A percentile compares a stretch with the other conserved stretches of the same genome.
Conservation (phyloP, 2,113 vertebrate genomes). For the Actenoides lindsayi region DNA sequence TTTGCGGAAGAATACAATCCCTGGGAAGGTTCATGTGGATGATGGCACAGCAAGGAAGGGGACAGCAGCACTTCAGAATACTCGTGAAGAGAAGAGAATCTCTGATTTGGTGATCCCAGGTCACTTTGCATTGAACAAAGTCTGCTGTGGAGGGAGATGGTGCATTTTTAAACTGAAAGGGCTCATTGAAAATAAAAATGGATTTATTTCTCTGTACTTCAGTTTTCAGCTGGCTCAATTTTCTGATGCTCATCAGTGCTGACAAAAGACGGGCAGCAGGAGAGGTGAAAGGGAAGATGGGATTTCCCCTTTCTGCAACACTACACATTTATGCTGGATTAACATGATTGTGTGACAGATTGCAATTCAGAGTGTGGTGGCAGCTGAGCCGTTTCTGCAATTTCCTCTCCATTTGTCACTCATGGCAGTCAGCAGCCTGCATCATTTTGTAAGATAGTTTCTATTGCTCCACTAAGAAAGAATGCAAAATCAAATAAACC, state of each 20-base stretch:
- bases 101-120: slow-evolving; percentile 8
- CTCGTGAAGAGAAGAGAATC: neutral
- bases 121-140: neutral
- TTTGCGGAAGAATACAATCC: neutral
- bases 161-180: neutral
- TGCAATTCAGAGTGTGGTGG: neutral
- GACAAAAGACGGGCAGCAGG: slow-evolving; percentile 17
- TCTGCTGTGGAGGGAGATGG: neutral
- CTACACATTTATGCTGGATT: neutral
- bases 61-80: neutral
- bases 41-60: neutral
- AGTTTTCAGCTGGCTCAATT: slow-evolving; percentile 37
- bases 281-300: neutral
- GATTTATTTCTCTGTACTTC: slow-evolving; percentile 19
- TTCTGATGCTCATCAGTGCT: neutral
- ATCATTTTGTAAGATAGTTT: neutral
- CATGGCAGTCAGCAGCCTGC: neutral
- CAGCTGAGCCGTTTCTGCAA: neutral
- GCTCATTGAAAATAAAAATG: slow-evolving; percentile 3
- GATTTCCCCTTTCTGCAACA: neutral
- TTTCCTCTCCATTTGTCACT: neutral
- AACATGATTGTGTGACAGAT: neutral
- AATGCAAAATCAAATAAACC: neutral
- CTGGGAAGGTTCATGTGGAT: neutral
- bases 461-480: neutral